A percentile compares a stretch with the other conserved stretches of the same genome.
Evolutionary conservation across 1,140 invertebrate genomes (phyloP).

Genomic region (Pemphigus obesinymphae): DNA sequence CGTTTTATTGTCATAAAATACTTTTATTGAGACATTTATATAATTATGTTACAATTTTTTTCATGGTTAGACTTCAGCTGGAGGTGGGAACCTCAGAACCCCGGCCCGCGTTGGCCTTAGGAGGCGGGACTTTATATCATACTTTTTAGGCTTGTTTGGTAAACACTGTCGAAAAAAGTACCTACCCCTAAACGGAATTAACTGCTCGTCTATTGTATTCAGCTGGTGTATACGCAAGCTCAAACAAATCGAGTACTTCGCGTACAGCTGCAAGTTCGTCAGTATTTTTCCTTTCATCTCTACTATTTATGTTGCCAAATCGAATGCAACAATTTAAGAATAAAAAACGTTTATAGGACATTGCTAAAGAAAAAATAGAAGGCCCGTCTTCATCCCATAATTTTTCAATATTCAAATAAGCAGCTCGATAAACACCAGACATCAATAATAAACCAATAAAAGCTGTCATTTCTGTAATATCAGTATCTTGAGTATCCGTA

Average conservation of each 20-base stretch:
- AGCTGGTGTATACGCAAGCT: conserved; percentile 48
- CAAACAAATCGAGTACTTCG: conserved; percentile 49
- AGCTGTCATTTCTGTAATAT: neutral
- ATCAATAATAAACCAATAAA: conserved; percentile 24
- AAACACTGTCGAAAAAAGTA: conserved; percentile 52
- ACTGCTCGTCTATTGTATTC: conserved; percentile 52
- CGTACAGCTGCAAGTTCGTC: conserved; percentile 48
- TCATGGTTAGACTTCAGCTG: no score
- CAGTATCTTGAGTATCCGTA: neutral
- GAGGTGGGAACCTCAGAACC: no score
- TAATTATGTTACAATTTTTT: no score
- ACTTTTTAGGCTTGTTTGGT: conserved; percentile 48
- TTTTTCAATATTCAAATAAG: conserved; percentile 11
- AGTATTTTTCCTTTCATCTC: neutral
- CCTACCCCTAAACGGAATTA: conserved; percentile 44
- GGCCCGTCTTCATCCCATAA: neutral
- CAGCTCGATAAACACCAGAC: neutral
- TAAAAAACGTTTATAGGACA: neutral
- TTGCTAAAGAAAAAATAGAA: conserved; percentile 4
- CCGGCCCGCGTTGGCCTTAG: no score
- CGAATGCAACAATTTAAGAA: conserved; percentile 12
- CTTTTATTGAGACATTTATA: no score
- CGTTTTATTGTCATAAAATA: no score
- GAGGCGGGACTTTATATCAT: no score
- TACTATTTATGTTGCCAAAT: neutral